Base-by-base conservation (phyloP, 2,113 vertebrate species). In the Anoura caudifer region DNA sequence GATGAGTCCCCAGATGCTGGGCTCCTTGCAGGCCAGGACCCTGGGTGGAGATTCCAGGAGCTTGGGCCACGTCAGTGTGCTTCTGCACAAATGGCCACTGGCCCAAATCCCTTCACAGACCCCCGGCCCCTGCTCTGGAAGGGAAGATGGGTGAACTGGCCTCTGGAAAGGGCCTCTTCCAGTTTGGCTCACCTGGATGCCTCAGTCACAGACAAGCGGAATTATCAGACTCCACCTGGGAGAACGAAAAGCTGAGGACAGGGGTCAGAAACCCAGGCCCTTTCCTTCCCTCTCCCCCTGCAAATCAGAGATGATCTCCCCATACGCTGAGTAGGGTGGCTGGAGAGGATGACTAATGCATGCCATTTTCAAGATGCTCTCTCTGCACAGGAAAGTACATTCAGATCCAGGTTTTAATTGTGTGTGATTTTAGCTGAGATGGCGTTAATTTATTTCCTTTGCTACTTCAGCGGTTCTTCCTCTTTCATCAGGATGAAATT, bases 341-440 rank as follows among this genome's bases (percentile, higher is more conserved):
- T 96, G 95, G 97, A 91, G 96, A 12, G 28, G 96, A 89, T 98
- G 98, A 98, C 95, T 96, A 97, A 98, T 96, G 92, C 96, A 24
- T 54, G 97, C 89, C 97, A 96, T 97, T 98, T 97, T 87, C 75
- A 73, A 98, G 98, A 97, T 97, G 98, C 93, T 98, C 41, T 96
- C 95, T 97, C 94, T 91, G 87, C 90, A 95, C 96, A 81, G 97
- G 95, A 87, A 97, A 97, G 98, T 28, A 97, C 97, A 97, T 96
- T 97, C 97, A 84, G 97, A 98, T 98, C 97, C 98, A 98, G 98
- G 97, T 97, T 98, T 98, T 98, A 98, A 98, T 98, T 98, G 98
- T 98, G 97, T 98, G 97, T 97, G 98, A 97, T 98, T 97, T 98
- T 96, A 98, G 98, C 98, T 97, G 97, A 98, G 98, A 92, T 94